Base-by-base conservation (phyloP, 2,113 vertebrate species). In the Bucco capensis region DNA sequence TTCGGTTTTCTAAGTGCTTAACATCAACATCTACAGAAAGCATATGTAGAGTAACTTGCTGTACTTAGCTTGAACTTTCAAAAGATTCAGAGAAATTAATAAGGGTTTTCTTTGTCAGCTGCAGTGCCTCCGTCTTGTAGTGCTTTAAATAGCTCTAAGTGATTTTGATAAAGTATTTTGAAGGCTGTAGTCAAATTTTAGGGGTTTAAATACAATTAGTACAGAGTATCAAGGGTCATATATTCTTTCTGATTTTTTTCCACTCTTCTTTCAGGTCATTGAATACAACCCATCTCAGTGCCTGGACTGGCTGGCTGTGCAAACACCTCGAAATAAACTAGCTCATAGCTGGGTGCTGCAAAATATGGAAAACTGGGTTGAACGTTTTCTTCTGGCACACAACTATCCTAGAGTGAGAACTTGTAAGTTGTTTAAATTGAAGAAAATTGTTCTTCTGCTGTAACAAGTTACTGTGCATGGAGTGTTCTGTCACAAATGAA, bases 321-420 rank as follows among this genome's bases (percentile, higher is more conserved):
- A 99, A 95, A 99, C 99, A 1, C 99, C 99, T 54, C 98, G 99
- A 76, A 99, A 99, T 96, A 99, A 99, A 71, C 97, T 99, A 49
- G 99, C 99, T 65, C 99, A 99, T 97, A 99, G 99, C 97, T 99
- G 99, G 99, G 99, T 99, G 35, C 97, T 99, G 92, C 99, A 99
- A 97, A 99, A 99, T 97, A 99, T 99, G 99, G 99, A 99, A 88
- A 99, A 99, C 97, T 99, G 99, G 99, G 99, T 99, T 35, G 99
- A 99, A 58, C 98, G 99, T 33, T 99, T 99, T 96, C 98, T 99
- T 88, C 96, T 99, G 97, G 99, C 99, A 14, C 99, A 99, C 97
- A 99, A 99, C 97, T 99, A 99, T 90, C 99, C 99, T 60, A 97
- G 99, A 97, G 99, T 99, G 95, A 98, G 99, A 96, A 99, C 99